phyloP scores from a whole-genome alignment of 2,797 vertebrate species.

The Periparus ater region DNA sequence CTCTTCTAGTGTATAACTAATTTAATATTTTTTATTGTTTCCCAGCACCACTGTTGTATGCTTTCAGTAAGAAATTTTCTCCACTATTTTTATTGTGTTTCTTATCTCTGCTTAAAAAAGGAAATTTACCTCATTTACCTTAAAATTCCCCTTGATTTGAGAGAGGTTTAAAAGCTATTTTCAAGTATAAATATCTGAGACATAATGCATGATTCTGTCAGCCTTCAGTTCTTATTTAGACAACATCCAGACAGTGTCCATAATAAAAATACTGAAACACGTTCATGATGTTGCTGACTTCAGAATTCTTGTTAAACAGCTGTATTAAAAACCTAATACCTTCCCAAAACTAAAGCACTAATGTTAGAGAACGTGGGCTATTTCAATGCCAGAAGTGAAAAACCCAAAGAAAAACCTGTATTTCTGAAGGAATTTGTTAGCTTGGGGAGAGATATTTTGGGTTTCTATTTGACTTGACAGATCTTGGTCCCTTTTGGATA shows the following conservation, averaged over 20 bases:
- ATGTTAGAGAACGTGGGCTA: not conserved
- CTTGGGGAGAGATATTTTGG: not conserved
- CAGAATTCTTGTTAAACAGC: not conserved
- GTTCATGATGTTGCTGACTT: not conserved
- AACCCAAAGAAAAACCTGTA: not conserved
- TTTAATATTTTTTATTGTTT: not conserved
- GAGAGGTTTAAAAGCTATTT: not conserved
- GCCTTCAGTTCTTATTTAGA: not conserved
- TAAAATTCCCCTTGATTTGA: not conserved
- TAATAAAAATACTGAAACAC: not conserved
- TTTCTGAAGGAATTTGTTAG: not conserved
- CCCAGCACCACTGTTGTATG: not conserved
- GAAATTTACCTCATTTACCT: not conserved
- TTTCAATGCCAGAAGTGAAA: not conserved
- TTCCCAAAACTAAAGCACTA: not conserved
- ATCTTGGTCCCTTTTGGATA: not conserved
- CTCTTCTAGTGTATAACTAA: not conserved
- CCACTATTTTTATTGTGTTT: not conserved
- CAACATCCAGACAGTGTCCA: not conserved
- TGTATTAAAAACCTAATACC: not conserved
- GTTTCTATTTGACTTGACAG: not conserved
- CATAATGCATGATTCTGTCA: not conserved
- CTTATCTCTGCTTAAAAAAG: not conserved
- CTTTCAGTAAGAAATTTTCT: constrained; percentile 1
- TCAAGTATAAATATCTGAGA: not conserved